Evolutionary conservation across 2,797 vertebrate genomes (phyloP).

Genomic region (Euthynnus affinis): DNA sequence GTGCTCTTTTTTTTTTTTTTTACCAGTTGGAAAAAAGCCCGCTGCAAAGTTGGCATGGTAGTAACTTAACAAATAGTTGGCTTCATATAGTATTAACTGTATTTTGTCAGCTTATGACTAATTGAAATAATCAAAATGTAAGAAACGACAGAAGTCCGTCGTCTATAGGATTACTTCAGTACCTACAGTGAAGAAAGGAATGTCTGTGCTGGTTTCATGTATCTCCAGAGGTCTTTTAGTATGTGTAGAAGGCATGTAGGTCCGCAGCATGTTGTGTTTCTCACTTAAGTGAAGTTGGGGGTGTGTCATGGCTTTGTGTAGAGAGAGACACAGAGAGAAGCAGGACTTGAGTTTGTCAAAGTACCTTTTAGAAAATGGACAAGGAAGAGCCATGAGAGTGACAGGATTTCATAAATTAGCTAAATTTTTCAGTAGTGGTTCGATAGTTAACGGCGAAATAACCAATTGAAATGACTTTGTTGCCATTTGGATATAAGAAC

Average conservation of each 20-base stretch:
- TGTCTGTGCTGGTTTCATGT: not conserved
- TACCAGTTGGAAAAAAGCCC: not conserved
- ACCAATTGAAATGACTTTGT: not conserved
- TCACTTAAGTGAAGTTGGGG: not conserved
- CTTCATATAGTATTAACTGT: not conserved
- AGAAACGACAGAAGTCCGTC: no score
- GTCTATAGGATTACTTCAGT: not conserved
- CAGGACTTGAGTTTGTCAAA: not conserved
- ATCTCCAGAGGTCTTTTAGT: slow-evolving; percentile 6
- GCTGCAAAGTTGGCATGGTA: not conserved
- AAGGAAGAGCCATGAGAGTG: not conserved
- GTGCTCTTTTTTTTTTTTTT: not conserved
- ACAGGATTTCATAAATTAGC: not conserved
- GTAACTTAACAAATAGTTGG: not conserved
- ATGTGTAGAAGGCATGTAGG: slow-evolving; percentile 11
- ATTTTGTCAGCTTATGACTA: not conserved
- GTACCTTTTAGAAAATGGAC: not conserved
- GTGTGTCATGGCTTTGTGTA: slow-evolving; percentile 1
- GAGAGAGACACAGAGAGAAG: not conserved
- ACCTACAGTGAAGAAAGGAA: not conserved
- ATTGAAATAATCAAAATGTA: no score
- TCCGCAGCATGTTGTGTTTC: slow-evolving; percentile 4
- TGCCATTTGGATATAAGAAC: not conserved
- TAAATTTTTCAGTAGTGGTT: not conserved
- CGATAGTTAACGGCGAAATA: not conserved